Evolutionary conservation across 2,888 invertebrate genomes (phyloP).

Genomic region (Tethea ocularis): DNA sequence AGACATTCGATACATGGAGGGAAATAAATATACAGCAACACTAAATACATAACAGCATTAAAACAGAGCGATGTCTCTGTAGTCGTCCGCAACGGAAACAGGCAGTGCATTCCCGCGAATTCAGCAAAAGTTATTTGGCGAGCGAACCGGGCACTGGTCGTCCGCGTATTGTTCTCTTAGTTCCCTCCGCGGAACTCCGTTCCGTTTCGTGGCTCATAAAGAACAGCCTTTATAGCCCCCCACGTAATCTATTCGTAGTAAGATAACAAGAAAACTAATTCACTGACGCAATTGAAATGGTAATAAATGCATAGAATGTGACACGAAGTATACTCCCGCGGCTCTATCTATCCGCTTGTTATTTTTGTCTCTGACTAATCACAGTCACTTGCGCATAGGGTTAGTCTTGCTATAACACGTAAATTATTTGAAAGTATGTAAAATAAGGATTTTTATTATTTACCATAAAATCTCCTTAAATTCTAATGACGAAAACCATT

Average conservation of each 20-base stretch:
- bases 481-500: no score
- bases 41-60: constrained; percentile 43
- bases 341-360: no score
- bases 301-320: not conserved
- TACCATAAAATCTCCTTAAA: no score
- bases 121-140: constrained; percentile 60
- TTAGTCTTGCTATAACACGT: no score
- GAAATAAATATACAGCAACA: constrained; percentile 41
- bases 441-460: no score
- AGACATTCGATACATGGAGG: no score
- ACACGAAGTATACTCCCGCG: not conserved
- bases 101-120: constrained; percentile 65
- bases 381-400: no score
- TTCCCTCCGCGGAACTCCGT: constrained; percentile 48
- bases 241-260: constrained; percentile 54
- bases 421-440: no score
- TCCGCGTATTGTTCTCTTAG: constrained; percentile 54
- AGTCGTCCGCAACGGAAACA: constrained; percentile 43
- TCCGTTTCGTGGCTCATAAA: constrained; percentile 65
- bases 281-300: not conserved
- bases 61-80: constrained; percentile 41
- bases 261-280: constrained; percentile 30
- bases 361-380: not conserved
- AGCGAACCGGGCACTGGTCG: constrained; percentile 34
- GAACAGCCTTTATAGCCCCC: constrained; percentile 60